Base-by-base conservation (phyloP, 2,888 invertebrate genomes). In the Scrobipalpa costella region DNA sequence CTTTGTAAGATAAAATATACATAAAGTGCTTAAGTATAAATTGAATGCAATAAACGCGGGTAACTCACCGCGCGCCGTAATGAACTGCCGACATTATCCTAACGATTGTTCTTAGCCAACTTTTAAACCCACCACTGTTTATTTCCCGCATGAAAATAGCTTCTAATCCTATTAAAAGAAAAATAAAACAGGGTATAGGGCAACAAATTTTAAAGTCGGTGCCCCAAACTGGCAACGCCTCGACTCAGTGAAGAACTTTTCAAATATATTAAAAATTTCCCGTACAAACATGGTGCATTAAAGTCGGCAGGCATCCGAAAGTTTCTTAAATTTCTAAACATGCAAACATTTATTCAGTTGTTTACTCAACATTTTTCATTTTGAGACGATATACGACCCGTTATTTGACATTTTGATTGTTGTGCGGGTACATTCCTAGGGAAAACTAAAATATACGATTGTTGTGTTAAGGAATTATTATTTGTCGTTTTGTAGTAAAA, bases 191-290 rank as follows among this genome's bases (percentile, higher is more conserved):
- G 64, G 68, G 69, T 72, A 75, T 73, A 72, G 65, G 71, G 70
- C 71, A 84, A 83, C 83, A 81, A 81, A 83, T 81, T 81, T 80
- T 77, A 79, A 85, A 85, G 82, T 81, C 74, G 68, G 75, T 72
- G 68, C 72, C 70, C 63, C 69, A 69, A 71, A 68, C 71, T 71
- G 70, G 73, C 69, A 71, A 69, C 69, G 78, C 73, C 68, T 73
- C 33, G 77, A 69, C 72, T 74, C 69, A 69, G 65, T 71, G 79
- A 66, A 59, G 69, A 85, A 86, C 79, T 86, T 85, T 84, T 78
- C 79, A 80, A 83, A 85, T 85, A 85, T 85, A 84, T 84, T 84
- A 81, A 81, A 85, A 81, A 81, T 76, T 79, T 78, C 68, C 72
- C 76, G 74, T 74, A 78, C 80, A 81, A 79, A 81, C 80, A 83